Conservation (phyloP, 2,113 vertebrate species). For the Lota lota region DNA sequence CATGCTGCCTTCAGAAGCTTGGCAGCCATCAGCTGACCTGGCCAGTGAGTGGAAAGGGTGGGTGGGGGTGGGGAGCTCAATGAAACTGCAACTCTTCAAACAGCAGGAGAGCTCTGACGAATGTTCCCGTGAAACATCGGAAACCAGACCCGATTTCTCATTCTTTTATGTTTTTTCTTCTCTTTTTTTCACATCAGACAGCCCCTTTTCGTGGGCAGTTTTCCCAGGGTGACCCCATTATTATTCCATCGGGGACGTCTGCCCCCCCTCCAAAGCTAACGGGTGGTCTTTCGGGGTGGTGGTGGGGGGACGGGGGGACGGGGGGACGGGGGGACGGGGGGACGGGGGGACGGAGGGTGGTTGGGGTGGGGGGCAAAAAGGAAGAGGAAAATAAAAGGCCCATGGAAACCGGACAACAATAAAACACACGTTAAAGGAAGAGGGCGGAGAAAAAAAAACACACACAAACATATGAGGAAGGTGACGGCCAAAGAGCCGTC, state of each 20-base stretch:
- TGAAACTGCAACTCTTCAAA: slow-evolving; percentile 41
- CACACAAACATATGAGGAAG: neutral
- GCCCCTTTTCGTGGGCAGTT: slow-evolving; percentile 70
- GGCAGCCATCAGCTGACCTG: slow-evolving; percentile 14
- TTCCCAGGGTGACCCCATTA: slow-evolving; percentile 77
- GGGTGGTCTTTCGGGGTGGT: slow-evolving; percentile 71
- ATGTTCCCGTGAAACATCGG: slow-evolving; percentile 69
- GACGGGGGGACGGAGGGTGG: too few species aligned
- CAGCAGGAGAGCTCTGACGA: slow-evolving; percentile 65
- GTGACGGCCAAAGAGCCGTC: neutral
- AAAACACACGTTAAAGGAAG: slow-evolving; percentile 52
- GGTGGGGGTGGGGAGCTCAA: slow-evolving; percentile 5
- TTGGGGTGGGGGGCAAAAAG: slow-evolving; percentile 53
- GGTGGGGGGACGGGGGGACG: too few species aligned
- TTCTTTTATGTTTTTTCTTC: slow-evolving; percentile 42
- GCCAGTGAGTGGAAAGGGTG: slow-evolving; percentile 8
- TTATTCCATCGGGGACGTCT: slow-evolving; percentile 73
- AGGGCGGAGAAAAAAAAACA: slow-evolving; percentile 26
- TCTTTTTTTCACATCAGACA: slow-evolving; percentile 49
- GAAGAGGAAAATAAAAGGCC: slow-evolving; percentile 54
- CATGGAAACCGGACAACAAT: slow-evolving; percentile 59
- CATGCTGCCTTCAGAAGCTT: too few species aligned
- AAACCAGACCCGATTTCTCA: slow-evolving; percentile 74
- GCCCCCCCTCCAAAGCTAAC: slow-evolving; percentile 73
- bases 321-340: too few species aligned